Percentiles rank a stretch among this genome's conserved stretches.
Evolutionary conservation across 1,140 invertebrate species (phyloP).

Genomic region (Zaprionus gabonicus): DNA sequence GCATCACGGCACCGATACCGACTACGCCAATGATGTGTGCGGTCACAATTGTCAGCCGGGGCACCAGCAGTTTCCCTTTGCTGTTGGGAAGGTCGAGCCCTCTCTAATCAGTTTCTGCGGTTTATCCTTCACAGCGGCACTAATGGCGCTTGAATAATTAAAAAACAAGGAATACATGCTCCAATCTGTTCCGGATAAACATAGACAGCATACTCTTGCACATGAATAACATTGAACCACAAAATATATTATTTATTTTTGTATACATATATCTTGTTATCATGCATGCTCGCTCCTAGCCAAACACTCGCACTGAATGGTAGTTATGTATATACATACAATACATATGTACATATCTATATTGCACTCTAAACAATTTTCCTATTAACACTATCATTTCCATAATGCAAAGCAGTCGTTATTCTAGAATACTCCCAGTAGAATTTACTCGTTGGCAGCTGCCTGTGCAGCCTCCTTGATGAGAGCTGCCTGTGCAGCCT

Average conservation of each 20-base stretch:
- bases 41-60: constrained; percentile 40
- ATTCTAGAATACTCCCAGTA: not conserved
- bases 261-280: constrained; percentile 8
- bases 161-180: constrained; percentile 20
- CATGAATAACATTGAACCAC: constrained; percentile 6
- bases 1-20: constrained; percentile 37
- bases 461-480: not conserved
- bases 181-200: constrained; percentile 6
- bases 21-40: constrained; percentile 49
- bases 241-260: constrained; percentile 7
- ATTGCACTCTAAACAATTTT: constrained; percentile 28
- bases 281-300: not conserved
- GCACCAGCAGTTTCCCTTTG: constrained; percentile 65
- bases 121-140: constrained; percentile 47
- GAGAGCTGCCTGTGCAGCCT: not conserved
- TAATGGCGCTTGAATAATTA: constrained; percentile 76
- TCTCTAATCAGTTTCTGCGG: constrained; percentile 70
- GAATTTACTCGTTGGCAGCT: constrained; percentile 15
- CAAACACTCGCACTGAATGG: not conserved
- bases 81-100: constrained; percentile 56
- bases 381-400: constrained; percentile 26
- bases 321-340: constrained; percentile 13
- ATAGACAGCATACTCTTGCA: not conserved
- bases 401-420: not conserved
- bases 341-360: constrained; percentile 13